Evolutionary conservation across 2,888 invertebrate species (phyloP).

Genomic region (Epinotia demarniana): DNA sequence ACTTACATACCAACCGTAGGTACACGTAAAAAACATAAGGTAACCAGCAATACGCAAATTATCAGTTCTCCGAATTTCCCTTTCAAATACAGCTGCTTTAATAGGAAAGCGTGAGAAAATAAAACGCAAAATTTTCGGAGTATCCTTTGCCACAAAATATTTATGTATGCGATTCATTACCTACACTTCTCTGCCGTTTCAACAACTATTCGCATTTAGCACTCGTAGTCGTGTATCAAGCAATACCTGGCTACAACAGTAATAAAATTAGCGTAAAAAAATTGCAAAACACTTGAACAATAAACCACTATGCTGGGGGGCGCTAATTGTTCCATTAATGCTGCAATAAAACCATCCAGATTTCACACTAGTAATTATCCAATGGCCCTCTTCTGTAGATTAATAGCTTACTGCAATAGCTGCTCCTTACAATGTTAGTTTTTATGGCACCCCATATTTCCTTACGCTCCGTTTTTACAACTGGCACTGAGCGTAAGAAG

Average conservation of each 20-base stretch:
- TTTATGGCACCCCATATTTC: constrained; percentile 59
- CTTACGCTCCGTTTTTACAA: constrained; percentile 53
- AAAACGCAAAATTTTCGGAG: background rate
- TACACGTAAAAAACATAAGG: background rate
- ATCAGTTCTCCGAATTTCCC: background rate
- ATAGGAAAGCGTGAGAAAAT: background rate
- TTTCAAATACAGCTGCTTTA: background rate
- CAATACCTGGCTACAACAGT: constrained; percentile 17
- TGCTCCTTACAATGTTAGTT: constrained; percentile 59
- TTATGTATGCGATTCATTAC: constrained; percentile 5
- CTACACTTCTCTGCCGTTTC: constrained; percentile 6
- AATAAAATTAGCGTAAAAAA: constrained; percentile 36
- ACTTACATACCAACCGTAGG: too few species aligned
- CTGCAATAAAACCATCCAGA: constrained; percentile 60
- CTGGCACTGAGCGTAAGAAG: constrained; percentile 43
- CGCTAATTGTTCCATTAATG: constrained; percentile 64
- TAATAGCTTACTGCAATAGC: constrained; percentile 57
- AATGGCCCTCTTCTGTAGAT: constrained; percentile 52
- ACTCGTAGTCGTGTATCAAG: constrained; percentile 1
- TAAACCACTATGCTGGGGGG: constrained; percentile 51
- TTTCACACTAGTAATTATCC: constrained; percentile 56
- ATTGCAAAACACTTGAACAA: constrained; percentile 52
- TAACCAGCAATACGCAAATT: background rate
- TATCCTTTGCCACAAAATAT: constrained; percentile 17
- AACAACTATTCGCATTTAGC: constrained; percentile 17